Evolutionary conservation across 2,113 vertebrate species (phyloP), one percentile per base, ranked within the genome.

Genomic region (Pluvialis apricaria): DNA sequence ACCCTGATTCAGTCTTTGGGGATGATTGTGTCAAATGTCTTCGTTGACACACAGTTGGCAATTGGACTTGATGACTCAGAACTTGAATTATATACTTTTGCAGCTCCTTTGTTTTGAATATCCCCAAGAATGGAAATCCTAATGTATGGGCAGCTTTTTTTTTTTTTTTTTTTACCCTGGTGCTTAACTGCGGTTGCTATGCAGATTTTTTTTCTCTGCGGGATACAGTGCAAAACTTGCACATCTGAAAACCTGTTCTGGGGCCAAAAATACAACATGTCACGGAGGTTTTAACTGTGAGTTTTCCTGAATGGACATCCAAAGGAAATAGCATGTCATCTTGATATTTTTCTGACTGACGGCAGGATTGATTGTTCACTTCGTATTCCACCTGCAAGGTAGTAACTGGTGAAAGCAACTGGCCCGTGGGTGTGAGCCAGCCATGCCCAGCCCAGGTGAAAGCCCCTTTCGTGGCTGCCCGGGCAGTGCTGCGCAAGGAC

Each of bases 381-480:
- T 44, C 7, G 0, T 25, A 5, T 31, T 58, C 44, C 12, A 15
- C 51, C 19, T 44, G 57, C 36, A 18, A 20, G 62, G 69, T 9
- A 8, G 29, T 28, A 32, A 28, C 45, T 29, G 52, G 9, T n/a
- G 5, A 4, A 15, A 22, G 58, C 40, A 16, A 1, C 4, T 12
- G 42, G 26, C 4, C 25, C 0, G 3, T 32, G 81, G 32, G 47
- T 0, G 6, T 28, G 47, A 44, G 52, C 29, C 21, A 5, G 64
- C 29, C 1, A 0, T 45, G 36, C 24, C 57, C 28, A 17, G 36
- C 29, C 32, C 15, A 3, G 66, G 45, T 57, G 3, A 9, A 47
- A 21, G 3, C 66, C 6, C 82, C 58, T 34, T 1, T 19, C 2
- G 0, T 4, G 14, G 61, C 61, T 20, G 13, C 6, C 4, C 28